Base-by-base conservation (phyloP, 2,113 vertebrate genomes). In the Pagrus major region DNA sequence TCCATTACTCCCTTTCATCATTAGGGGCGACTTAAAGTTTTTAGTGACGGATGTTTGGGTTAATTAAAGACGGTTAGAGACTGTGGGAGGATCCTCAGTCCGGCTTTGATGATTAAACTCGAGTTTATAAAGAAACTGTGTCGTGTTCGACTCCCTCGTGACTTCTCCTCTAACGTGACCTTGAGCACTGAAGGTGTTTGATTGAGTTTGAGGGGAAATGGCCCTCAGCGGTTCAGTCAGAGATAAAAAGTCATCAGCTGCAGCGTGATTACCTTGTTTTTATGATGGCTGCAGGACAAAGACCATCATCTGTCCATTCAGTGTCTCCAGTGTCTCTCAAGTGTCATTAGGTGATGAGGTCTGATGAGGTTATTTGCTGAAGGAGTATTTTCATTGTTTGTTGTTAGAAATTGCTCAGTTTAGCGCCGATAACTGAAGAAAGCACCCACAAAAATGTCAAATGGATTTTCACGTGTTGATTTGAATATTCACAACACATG, bases 351-450 rank as follows among this genome's bases (percentile, higher is more conserved):
- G 6, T 63, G 52, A 68, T 59, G 18, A 69, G 47, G 0, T 52
- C 52, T 47, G 71, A 86, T 64, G 55, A 77, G 58, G 54, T 54
- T 9, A 11, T 86, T 84, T 66, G 52, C 64, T 78, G 3, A 52
- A 76, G 55, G 4, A 27, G 6, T 41, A 3, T 39, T 77, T 70
- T 76, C 54, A 37, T 33, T 42, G 37, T 72, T 9, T 25, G 29
- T 25, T 79, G 27, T 35, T 35, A 6, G 25, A 74, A 72, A 73
- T 51, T 52, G 31, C 29, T 70, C 0, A 2, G 5, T 44, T 59
- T 12, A 68, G 55, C 44, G 1, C 6, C 35, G n/a, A 16, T 67
- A 25, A 42, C 6, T 15, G 2, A 47, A 25, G 8, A 55, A 47
- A 47, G n/a, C n/a, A n/a, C n/a, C n/a, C n/a, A n/a, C n/a, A n/a